Conservation (phyloP, 1,140 invertebrate genomes). For the Lucilia sericata region DNA sequence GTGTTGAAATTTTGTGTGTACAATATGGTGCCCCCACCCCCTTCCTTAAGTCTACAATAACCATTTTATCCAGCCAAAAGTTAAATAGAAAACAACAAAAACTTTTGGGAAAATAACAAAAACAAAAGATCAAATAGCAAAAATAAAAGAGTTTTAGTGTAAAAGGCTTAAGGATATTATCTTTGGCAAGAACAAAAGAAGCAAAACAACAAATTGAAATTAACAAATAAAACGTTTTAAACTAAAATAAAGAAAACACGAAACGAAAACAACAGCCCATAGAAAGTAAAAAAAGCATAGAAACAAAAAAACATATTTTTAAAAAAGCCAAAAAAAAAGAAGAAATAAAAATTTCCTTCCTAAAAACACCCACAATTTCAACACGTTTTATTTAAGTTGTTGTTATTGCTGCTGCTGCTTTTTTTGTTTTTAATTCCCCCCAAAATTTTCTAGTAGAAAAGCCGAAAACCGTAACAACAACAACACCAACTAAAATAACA, state of each 20-base stretch:
- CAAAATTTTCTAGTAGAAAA: not conserved
- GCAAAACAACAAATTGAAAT: not conserved
- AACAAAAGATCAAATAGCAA: not conserved
- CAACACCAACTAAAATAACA: not conserved
- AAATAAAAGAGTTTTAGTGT: not conserved
- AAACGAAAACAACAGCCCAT: not conserved
- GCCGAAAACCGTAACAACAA: not conserved
- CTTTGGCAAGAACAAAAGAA: not conserved
- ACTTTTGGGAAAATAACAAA: not conserved
- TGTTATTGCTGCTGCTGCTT: not conserved
- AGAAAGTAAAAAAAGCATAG: not conserved
- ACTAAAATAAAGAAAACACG: not conserved
- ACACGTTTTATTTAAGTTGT: not conserved
- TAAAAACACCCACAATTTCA: slow-evolving; percentile 24
- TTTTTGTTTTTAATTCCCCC: not conserved
- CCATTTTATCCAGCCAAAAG: not conserved
- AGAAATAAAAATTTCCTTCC: not conserved
- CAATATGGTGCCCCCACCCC: too few relatives aligned
- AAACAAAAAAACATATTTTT: not conserved
- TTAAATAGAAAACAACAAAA: not conserved
- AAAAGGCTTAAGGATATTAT: slow-evolving; percentile 12
- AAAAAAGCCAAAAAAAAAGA: not conserved
- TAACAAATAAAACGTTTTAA: not conserved
- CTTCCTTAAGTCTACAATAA: not conserved
- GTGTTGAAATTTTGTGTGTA: slow-evolving; percentile 8